Evolutionary conservation across 2,888 invertebrate genomes (phyloP), one percentile per base, ranked within the genome.

Genomic region (Chalcis sispes): DNA sequence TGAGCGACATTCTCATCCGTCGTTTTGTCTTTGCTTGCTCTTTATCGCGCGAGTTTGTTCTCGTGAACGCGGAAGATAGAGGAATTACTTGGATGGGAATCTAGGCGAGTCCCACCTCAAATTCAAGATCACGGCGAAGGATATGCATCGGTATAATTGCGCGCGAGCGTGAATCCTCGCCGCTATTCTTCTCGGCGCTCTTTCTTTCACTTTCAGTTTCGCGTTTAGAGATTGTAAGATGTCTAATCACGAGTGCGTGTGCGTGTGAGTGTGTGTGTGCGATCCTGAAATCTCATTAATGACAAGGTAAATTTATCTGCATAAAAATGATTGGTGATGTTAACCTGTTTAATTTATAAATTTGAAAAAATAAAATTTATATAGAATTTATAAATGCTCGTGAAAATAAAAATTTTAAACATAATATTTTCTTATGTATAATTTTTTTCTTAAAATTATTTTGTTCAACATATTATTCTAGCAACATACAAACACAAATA

Each of bases 121-220:
- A 73, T 73, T 77, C 77, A 77, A 77, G 77, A 77, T 77, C 77
- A 77, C 56, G 77, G 73, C 64, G 65, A 73, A 77, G 73, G 54
- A 48, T 71, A 59, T 25, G 56, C 23, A 23, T 25, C 8, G 15
- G 40, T 7, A 29, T 73, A 73, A 67, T 66, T 61, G 64, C 67
- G 46, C 72, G 46, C 42, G 67, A 67, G 54, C 50, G 8, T 29
- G 29, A 1, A 8, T 23, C 62, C 27, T 23, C 18, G 0, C 36
- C 36, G 0, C 64, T 25, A 20, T 40, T 48, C 36, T 61, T 50
- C 27, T 46, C 29, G 32, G 20, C 32, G 18, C 36, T 40, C 27
- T 54, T 66, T 64, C 15, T 29, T 36, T 36, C 48, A 66, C 75
- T 71, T 75, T 70, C 72, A 54, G 52, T 56, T 75, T 65, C 42